Percentiles rank a stretch among this genome's conserved stretches.
Evolutionary conservation across 2,113 vertebrate species (phyloP).

Genomic region (Melanerpes formicivorus): DNA sequence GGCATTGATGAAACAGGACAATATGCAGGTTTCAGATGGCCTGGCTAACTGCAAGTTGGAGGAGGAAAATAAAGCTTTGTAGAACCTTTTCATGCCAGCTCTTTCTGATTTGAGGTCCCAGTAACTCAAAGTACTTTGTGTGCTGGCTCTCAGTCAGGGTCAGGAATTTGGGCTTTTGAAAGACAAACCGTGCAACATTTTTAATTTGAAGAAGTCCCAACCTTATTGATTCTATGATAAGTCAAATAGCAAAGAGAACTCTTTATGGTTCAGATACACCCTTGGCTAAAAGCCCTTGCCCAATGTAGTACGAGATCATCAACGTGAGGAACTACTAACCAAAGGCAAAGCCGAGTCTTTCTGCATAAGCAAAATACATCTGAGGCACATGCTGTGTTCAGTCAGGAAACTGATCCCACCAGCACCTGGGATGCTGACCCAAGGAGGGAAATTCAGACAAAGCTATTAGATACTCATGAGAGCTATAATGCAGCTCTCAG

Average conservation of each 20-base stretch:
- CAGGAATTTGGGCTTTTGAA: slow-evolving; percentile 1
- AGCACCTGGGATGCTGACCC: neutral
- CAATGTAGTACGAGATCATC: neutral
- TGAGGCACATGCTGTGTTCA: neutral
- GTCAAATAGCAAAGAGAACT: neutral
- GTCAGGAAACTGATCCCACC: neutral
- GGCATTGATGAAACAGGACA: neutral
- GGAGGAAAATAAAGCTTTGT: neutral
- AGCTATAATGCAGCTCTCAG: neutral
- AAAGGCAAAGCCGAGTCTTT: neutral
- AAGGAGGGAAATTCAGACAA: neutral
- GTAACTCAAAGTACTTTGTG: neutral
- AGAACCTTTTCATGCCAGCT: neutral
- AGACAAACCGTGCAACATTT: neutral
- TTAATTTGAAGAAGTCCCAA: neutral
- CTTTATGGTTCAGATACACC: neutral
- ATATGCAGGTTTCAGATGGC: neutral
- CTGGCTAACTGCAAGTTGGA: neutral
- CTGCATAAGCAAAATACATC: neutral
- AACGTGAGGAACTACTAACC: neutral
- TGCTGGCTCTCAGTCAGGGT: neutral
- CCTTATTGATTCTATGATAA: too few relatives aligned
- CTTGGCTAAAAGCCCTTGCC: neutral
- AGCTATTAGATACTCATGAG: neutral
- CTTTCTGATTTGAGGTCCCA: neutral